Base-by-base conservation (phyloP, 2,797 vertebrate genomes). In the Hoplostethus atlanticus region DNA sequence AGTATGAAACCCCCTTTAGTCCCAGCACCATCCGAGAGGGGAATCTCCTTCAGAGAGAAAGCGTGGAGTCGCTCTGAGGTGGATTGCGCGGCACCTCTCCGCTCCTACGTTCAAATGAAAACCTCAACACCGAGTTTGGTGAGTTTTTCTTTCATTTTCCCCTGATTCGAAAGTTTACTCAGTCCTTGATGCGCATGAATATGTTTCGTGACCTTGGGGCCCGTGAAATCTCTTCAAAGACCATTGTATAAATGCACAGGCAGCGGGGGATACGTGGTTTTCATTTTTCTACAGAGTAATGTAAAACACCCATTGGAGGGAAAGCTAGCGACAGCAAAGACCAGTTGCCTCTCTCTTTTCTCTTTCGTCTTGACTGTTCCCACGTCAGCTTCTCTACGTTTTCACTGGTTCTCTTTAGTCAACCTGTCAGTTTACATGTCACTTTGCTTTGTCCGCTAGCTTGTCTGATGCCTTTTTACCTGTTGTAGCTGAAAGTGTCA, bases 271-370 rank as follows among this genome's bases (percentile, higher is more conserved):
- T 61, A 10, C 58, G 61, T 62, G 79, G 21, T 64, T 73, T 77
- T 36, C 67, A 64, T 74, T 74, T 64, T 63, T 65, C 76, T 60
- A 48, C 76, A 31, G 64, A 71, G 67, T 86, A 87, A 91, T 92
- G 87, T 77, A 81, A 91, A 93, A 85, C 87, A 89, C 90, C 76
- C 73, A 55, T 56, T 38, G 75, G 71, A 40, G 71, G 68, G 79
- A 69, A 73, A 81, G 79, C 80, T 55, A 76, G 80, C 85, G 85
- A 84, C 88, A 89, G 77, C 81, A 55, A 77, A 79, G 51, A 75
- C 76, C 78, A 47, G 60, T 79, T 70, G 46, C 74, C 1, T 21
- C 68, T 77, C 74, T 67, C 70, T 87, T 71, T 75, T 80, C 64
- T 56, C 76, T 84, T 80, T 85, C 53, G 51, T 81, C 80, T 89